These are phyloP conservation scores for Drosophila paracracens DNA, from an alignment of 2,888 invertebrate genomes.

Conservation along the genomic window DNA sequence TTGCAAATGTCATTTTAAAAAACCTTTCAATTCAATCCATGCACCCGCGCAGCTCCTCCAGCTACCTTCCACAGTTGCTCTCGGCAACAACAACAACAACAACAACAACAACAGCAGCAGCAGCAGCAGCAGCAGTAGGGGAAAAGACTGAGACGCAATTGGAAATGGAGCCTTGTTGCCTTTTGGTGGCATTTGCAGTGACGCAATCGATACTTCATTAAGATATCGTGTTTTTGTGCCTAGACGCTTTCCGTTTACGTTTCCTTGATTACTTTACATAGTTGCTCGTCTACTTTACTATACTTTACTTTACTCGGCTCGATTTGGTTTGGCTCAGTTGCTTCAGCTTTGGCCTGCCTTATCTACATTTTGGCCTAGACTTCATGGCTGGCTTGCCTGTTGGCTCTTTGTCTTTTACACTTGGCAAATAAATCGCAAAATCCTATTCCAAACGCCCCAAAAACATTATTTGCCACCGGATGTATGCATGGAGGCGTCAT, in stretches of 20 bases:
- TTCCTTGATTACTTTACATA: conserved; percentile 82
- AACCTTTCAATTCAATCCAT: conserved; percentile 49
- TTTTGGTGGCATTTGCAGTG: conserved; percentile 57
- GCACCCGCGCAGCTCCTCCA: conserved; percentile 22
- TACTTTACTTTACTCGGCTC: conserved; percentile 23
- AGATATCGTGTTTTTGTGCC: conserved; percentile 81
- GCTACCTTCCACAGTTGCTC: conserved; percentile 1
- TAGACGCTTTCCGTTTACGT: conserved; percentile 82
- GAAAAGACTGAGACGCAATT: conserved; percentile 1
- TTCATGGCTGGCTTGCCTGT: conserved; percentile 34
- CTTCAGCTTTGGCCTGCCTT: conserved; percentile 48
- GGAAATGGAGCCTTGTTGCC: conserved; percentile 36
- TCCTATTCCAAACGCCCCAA: conserved; percentile 61
- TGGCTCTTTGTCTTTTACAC: conserved; percentile 72
- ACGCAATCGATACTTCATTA: conserved; percentile 79
- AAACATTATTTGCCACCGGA: conserved; percentile 78
- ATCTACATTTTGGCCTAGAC: conserved; percentile 67
- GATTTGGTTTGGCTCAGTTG: conserved; percentile 50
- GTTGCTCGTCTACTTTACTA: conserved; percentile 53
- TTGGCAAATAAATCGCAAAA: conserved; percentile 79
- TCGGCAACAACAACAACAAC: conserved; percentile 14
- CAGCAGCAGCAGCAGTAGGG: conserved; percentile 2
- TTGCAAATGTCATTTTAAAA: conserved; percentile 75
- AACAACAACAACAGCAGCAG: conserved; percentile 2
- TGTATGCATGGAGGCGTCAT: conserved; percentile 68